These are phyloP conservation scores for Oncopeltus fasciatus DNA, from an alignment of 1,140 invertebrate genomes.

Conservation along the genomic window DNA sequence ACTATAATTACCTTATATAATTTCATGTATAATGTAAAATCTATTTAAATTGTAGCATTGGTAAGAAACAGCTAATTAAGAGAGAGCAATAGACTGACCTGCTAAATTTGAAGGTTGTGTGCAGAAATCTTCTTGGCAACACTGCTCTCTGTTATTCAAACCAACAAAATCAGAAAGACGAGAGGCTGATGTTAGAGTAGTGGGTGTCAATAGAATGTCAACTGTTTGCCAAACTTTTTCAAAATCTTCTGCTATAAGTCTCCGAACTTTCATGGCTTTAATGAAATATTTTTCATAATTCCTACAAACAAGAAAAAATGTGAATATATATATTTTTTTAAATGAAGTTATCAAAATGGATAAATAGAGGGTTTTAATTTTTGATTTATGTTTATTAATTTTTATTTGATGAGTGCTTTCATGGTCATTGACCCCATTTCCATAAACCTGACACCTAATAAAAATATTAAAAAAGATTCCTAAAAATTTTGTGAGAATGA, in stretches of 20 bases:
- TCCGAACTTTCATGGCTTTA: conserved; percentile 75
- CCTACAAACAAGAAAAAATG: conserved; percentile 29
- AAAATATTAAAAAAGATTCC: too few relatives aligned
- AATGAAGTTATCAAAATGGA: too few relatives aligned
- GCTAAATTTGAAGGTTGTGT: conserved; percentile 93
- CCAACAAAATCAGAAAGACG: conserved; percentile 60
- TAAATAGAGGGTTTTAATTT: not conserved
- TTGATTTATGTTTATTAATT: not conserved
- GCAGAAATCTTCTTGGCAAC: conserved; percentile 78
- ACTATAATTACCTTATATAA: not conserved
- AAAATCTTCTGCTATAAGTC: conserved; percentile 83
- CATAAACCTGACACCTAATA: too few relatives aligned
- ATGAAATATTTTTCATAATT: conserved; percentile 90
- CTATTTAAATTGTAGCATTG: not conserved
- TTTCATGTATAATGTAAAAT: not conserved
- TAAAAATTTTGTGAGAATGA: too few relatives aligned
- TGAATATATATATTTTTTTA: not conserved
- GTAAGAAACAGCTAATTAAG: not conserved
- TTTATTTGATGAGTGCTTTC: not conserved
- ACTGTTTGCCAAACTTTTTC: conserved; percentile 50
- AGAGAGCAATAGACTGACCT: conserved; percentile 35
- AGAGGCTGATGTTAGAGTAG: conserved; percentile 72
- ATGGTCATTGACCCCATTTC: too few relatives aligned
- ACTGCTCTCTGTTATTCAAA: conserved; percentile 72
- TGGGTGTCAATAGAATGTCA: conserved; percentile 84